These are phyloP conservation scores for Nebria brevicollis DNA, from an alignment of 2,888 invertebrate species.

Conservation along the genomic window DNA sequence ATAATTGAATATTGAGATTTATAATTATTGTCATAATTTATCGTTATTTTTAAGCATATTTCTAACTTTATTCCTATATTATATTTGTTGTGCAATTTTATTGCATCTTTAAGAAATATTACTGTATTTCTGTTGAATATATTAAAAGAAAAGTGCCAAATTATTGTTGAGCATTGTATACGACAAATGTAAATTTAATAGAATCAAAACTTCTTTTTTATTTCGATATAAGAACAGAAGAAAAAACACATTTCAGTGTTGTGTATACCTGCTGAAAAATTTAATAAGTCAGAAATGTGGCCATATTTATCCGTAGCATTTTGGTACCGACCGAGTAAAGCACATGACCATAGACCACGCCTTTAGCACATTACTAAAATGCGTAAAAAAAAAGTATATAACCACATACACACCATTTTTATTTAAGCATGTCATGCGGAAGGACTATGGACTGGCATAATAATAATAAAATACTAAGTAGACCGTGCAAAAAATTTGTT, in stretches of 20 bases:
- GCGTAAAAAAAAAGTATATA: not conserved
- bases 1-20: slow-evolving; percentile 22
- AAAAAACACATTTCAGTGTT: slow-evolving; percentile 23
- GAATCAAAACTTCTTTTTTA: slow-evolving; percentile 22
- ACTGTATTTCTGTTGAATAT: not conserved
- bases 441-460: not conserved
- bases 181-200: slow-evolving; percentile 29
- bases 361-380: not conserved
- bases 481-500: not conserved
- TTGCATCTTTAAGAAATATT: not conserved
- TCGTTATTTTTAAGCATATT: slow-evolving; percentile 20
- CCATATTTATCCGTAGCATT: slow-evolving; percentile 24
- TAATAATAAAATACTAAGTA: not conserved
- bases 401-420: not conserved
- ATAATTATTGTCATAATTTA: slow-evolving; percentile 20
- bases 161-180: not conserved
- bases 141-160: not conserved
- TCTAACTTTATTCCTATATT: slow-evolving; percentile 7
- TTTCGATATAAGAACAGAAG: slow-evolving; percentile 13
- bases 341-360: not conserved
- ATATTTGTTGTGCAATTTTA: not conserved
- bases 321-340: not conserved
- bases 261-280: slow-evolving; percentile 18
- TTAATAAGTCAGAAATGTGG: slow-evolving; percentile 35
- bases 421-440: not conserved